These are phyloP conservation scores for Podarcis muralis DNA, from an alignment of 2,113 vertebrate species.

Conservation along the genomic window DNA sequence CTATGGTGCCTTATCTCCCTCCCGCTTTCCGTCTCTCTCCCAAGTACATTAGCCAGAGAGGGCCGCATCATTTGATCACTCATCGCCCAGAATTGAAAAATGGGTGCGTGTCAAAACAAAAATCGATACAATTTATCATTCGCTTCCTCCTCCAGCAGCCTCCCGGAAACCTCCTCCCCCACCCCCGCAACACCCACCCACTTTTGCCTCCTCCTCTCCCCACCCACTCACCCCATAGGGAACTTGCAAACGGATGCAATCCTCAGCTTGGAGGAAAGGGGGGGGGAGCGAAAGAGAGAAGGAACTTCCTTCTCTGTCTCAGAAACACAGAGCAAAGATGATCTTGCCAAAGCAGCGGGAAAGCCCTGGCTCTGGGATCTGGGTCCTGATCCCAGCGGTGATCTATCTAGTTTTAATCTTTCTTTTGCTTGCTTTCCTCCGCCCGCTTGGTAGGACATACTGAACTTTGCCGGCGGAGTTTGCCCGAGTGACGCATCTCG, in stretches of 20 bases:
- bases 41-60: conserved; percentile 56
- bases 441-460: not conserved
- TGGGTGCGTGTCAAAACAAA: conserved; percentile 74
- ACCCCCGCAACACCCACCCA: not conserved
- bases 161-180: conserved; percentile 22
- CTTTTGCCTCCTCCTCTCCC: not conserved
- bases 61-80: conserved; percentile 65
- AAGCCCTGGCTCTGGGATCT: not conserved
- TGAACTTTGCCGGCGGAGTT: not conserved
- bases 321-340: not conserved
- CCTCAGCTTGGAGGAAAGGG: not conserved
- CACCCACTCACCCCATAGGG: not conserved
- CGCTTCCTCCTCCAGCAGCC: conserved; percentile 49
- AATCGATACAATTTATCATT: conserved; percentile 61
- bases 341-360: not conserved
- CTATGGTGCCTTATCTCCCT: not conserved
- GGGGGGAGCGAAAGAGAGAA: not conserved
- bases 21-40: conserved; percentile 39
- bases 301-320: not conserved
- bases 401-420: not conserved
- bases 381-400: not conserved
- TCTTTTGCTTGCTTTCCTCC: too few species aligned
- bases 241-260: not conserved
- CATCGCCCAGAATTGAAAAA: conserved; percentile 74
- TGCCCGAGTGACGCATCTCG: not conserved